These are phyloP conservation scores for Takifugu flavidus DNA, from an alignment of 2,113 vertebrate genomes.

Conservation along the genomic window DNA sequence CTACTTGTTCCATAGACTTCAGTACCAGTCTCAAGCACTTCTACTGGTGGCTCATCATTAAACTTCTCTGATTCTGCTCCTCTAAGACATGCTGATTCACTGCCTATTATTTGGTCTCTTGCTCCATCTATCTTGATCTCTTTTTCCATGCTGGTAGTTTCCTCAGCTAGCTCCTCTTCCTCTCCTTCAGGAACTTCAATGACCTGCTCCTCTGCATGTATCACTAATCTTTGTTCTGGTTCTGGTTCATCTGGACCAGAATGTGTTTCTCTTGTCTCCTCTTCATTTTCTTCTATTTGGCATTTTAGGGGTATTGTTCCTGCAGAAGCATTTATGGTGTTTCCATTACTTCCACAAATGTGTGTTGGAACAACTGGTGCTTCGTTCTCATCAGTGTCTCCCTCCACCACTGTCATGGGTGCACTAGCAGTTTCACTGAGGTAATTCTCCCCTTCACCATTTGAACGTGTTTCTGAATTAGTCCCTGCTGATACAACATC, in stretches of 20 bases:
- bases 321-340: neutral
- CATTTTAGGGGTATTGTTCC: constrained; percentile 7
- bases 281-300: constrained; percentile 6
- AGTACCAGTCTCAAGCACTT: neutral
- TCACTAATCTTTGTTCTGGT: constrained; percentile 20
- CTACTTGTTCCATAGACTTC: constrained; percentile 6
- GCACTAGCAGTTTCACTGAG: neutral
- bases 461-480: no score
- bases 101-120: neutral
- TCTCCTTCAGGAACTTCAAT: neutral
- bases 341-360: constrained; percentile 14
- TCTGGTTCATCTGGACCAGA: neutral
- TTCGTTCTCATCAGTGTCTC: neutral
- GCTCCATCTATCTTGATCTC: neutral
- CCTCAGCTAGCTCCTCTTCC: constrained; percentile 8
- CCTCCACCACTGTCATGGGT: neutral
- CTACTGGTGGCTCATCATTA: neutral
- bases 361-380: constrained; percentile 3
- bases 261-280: neutral
- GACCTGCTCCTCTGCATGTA: constrained; percentile 12
- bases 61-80: neutral
- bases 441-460: no score
- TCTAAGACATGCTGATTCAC: neutral
- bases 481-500: no score
- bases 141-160: neutral